Percentiles rank a stretch among this genome's conserved stretches.
Evolutionary conservation across 2,888 invertebrate genomes (phyloP).

Genomic region (Hypomecis atomaria): DNA sequence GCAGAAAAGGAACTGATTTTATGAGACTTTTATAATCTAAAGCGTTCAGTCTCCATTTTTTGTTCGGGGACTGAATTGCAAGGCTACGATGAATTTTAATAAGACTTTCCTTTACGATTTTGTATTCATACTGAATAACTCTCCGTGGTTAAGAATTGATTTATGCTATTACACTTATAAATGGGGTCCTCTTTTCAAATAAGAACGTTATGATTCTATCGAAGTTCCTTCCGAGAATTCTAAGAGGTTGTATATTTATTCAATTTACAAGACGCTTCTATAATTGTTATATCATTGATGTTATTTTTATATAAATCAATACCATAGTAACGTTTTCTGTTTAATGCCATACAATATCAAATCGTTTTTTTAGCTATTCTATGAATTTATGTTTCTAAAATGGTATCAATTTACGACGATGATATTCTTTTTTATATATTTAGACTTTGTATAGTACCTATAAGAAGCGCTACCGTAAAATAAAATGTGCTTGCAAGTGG

Average conservation of each 20-base stretch:
- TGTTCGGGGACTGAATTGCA: constrained; percentile 60
- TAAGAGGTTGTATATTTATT: constrained; percentile 24
- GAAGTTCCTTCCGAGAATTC: constrained; percentile 34
- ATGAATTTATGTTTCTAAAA: too few species aligned
- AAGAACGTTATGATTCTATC: constrained; percentile 48
- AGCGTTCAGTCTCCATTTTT: constrained; percentile 51
- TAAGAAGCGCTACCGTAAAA: too few species aligned
- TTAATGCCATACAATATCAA: neutral
- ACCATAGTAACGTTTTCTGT: neutral
- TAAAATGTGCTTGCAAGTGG: too few species aligned
- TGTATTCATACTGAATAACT: constrained; percentile 62
- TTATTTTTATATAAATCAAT: neutral
- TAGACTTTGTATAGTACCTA: too few species aligned
- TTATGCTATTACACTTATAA: constrained; percentile 65
- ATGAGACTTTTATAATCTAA: constrained; percentile 46
- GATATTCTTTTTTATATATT: too few species aligned
- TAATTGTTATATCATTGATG: neutral
- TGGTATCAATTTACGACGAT: too few species aligned
- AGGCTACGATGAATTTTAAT: constrained; percentile 64
- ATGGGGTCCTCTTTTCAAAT: constrained; percentile 54
- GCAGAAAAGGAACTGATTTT: constrained; percentile 30
- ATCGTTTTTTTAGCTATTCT: too few species aligned
- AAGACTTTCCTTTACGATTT: constrained; percentile 61
- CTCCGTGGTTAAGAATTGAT: constrained; percentile 64
- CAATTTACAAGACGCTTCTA: constrained; percentile 7